Conservation (phyloP, 2,113 vertebrate genomes). For the Neogale vison region DNA sequence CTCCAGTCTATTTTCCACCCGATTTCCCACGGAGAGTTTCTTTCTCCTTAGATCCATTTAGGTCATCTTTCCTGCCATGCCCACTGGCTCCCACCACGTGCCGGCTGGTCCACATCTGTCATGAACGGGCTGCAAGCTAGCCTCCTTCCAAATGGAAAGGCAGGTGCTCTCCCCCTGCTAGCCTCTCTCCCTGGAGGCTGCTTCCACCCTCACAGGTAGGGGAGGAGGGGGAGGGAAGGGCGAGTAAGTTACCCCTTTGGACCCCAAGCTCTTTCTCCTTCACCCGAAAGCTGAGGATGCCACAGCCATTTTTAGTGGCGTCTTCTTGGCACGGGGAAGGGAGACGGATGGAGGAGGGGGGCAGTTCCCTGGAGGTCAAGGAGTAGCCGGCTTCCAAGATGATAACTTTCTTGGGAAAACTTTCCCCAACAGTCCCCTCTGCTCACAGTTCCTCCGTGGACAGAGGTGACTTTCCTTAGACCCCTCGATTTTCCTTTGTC, state of each 20-base stretch:
- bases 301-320: fast-evolving
- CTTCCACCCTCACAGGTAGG: background rate
- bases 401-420: background rate
- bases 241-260: background rate
- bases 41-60: slow-evolving; percentile 19
- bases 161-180: background rate
- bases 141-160: background rate
- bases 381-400: background rate
- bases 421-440: fast-evolving
- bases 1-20: slow-evolving; percentile 47
- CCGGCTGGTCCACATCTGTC: background rate
- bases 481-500: background rate
- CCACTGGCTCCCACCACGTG: background rate
- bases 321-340: background rate
- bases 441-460: background rate
- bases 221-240: too few relatives aligned
- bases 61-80: background rate
- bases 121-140: background rate
- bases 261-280: background rate
- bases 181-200: background rate
- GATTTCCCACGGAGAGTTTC: slow-evolving; percentile 55
- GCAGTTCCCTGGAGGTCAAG: background rate
- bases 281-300: background rate
- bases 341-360: background rate
- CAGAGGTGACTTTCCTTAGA: background rate